Percentiles rank a stretch among this genome's conserved stretches.
Conservation (phyloP, 2,113 vertebrate species). For the Patagioenas fasciata region DNA sequence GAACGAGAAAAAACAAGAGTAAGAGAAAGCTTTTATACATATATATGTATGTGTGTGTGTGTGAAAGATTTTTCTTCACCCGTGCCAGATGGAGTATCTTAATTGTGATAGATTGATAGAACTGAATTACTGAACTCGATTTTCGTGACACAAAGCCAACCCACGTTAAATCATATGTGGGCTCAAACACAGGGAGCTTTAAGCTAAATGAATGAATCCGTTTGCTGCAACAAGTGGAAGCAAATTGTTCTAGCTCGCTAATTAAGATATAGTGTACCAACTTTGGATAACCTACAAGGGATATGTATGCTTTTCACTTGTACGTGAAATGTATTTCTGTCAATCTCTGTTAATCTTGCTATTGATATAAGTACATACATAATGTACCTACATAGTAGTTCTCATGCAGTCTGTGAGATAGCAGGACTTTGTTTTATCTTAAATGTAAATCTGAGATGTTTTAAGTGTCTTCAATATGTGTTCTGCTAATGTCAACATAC, state of each 20-base stretch:
- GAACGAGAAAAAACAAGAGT: neutral
- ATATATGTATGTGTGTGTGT: too few species aligned
- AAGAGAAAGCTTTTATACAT: neutral
- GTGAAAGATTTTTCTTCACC: neutral
- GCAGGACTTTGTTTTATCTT: neutral
- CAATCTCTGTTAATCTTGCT: neutral
- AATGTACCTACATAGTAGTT: neutral
- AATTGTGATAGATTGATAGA: neutral
- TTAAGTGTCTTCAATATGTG: neutral
- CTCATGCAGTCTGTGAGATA: neutral
- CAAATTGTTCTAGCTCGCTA: neutral
- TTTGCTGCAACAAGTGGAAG: neutral
- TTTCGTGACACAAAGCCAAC: neutral
- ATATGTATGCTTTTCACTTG: neutral
- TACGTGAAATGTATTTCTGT: neutral
- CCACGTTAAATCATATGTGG: neutral
- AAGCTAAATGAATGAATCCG: neutral
- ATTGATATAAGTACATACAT: neutral
- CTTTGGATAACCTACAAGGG: neutral
- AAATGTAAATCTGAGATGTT: neutral
- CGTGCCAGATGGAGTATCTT: neutral
- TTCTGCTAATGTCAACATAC: neutral
- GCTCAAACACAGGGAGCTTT: neutral
- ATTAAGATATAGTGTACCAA: neutral
- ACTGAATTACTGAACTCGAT: neutral